These are phyloP conservation scores for Lacanobia wlatinum DNA, from an alignment of 2,888 invertebrate species.

Conservation along the genomic window DNA sequence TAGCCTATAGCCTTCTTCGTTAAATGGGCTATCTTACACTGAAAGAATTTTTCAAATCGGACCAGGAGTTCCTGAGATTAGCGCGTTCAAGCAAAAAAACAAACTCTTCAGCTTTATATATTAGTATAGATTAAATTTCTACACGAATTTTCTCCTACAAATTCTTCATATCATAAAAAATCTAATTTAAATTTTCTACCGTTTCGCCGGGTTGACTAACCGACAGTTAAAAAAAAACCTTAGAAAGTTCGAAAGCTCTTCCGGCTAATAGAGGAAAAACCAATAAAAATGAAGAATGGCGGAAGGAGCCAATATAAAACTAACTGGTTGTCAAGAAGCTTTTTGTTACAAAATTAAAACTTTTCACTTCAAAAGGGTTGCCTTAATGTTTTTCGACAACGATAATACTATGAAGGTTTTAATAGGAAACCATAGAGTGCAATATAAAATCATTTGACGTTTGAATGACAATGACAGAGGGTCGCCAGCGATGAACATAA, in stretches of 20 bases:
- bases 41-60: too few species aligned
- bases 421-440: neutral
- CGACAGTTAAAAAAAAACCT: constrained; percentile 5
- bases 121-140: too few species aligned
- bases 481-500: neutral
- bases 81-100: too few species aligned
- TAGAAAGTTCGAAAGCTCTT: constrained; percentile 4
- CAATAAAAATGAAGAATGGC: constrained; percentile 43
- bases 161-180: neutral
- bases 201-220: constrained; percentile 1
- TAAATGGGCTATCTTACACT: too few species aligned
- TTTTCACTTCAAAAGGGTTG: neutral
- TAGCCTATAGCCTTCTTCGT: too few species aligned
- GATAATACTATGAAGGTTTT: neutral
- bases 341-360: constrained; percentile 30
- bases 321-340: constrained; percentile 59
- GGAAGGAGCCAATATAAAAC: constrained; percentile 53
- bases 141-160: neutral
- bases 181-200: constrained; percentile 2
- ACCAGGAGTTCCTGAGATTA: too few species aligned
- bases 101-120: too few species aligned
- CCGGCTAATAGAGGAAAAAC: constrained; percentile 32
- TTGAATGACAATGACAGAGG: neutral
- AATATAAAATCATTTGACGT: neutral
- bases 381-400: neutral